phyloP scores from a whole-genome alignment of 2,113 vertebrate species.

The Cinclus mexicanus region DNA sequence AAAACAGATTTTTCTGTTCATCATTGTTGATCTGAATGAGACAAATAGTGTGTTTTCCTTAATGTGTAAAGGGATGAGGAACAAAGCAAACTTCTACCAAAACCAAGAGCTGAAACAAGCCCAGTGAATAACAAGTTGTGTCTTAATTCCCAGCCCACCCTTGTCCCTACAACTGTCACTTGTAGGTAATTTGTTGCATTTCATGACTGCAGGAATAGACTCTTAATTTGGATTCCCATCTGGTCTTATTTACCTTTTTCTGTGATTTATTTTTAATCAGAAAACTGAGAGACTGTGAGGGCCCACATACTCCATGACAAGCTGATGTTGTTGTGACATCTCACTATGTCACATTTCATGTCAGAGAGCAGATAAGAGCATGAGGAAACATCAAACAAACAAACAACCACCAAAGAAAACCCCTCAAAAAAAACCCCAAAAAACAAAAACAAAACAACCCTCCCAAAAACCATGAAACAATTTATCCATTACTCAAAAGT shows the following conservation, averaged over 20 bases:
- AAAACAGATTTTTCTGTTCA: neutral
- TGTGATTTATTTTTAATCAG: neutral
- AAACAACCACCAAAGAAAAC: neutral
- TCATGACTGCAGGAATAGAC: neutral
- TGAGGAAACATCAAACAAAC: neutral
- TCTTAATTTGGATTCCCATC: neutral
- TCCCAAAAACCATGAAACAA: neutral
- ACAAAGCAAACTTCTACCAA: neutral
- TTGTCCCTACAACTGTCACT: neutral
- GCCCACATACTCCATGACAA: fast-evolving
- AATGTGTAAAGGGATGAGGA: neutral
- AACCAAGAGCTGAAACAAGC: neutral
- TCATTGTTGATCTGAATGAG: neutral
- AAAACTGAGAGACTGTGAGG: neutral
- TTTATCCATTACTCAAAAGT: neutral
- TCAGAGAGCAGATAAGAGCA: neutral
- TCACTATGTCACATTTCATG: neutral
- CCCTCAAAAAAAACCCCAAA: neutral
- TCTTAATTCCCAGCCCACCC: neutral
- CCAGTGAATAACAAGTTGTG: neutral
- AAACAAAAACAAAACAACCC: neutral
- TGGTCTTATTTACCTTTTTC: neutral
- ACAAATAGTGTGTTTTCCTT: neutral
- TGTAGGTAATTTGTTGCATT: neutral
- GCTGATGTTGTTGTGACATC: neutral